Evolutionary conservation across 2,113 vertebrate species (phyloP), one percentile per base, ranked within the genome.

Genomic region (Tyrannus savana): DNA sequence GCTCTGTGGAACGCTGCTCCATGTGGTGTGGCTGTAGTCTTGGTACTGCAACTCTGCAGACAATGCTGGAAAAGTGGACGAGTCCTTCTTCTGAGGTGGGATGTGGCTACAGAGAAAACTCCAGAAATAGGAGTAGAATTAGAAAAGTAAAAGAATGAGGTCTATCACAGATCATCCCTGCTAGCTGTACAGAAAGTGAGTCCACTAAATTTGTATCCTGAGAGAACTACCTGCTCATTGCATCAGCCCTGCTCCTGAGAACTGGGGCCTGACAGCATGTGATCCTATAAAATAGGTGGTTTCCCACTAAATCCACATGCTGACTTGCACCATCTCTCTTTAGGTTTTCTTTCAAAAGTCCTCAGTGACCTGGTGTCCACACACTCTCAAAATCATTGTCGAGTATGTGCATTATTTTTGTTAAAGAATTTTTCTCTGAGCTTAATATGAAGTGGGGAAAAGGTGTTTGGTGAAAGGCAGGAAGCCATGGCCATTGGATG

Each of bases 311-410:
- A 87, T 68, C 58, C 33, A 8, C 19, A 4, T 59, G 47, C 39
- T 67, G 44, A 60, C 39, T 39, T 74, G 56, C 62, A 50, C 84
- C 13, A 4, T 62, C 14, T 76, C 37, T 63, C 52, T 64, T 53
- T 68, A 67, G 31, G 18, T 55, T 95, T 93, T 59, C 83, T 86
- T 78, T 63, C 25, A 60, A 50, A 94, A 71, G 31, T 35, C 52
- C 37, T 74, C 35, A 23, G 68, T 69, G 67, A 74, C 17, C 53
- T 53, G 71, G 17, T 59, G 44, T 31, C 25, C 35, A 44, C 42
- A 49, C 18, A 4, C 33, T 19, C 44, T 56, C 80, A 66, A 68
- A 87, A 68, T 55, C 52, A 12, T 25, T 59, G 35, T 27, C 15
- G 14, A 63, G 27, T 7, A 47, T 7, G 47, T 8, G 18, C 16